Evolutionary conservation across 2,888 invertebrate genomes (phyloP), one percentile per base, ranked within the genome.

Genomic region (Lasioglossum marginatum): DNA sequence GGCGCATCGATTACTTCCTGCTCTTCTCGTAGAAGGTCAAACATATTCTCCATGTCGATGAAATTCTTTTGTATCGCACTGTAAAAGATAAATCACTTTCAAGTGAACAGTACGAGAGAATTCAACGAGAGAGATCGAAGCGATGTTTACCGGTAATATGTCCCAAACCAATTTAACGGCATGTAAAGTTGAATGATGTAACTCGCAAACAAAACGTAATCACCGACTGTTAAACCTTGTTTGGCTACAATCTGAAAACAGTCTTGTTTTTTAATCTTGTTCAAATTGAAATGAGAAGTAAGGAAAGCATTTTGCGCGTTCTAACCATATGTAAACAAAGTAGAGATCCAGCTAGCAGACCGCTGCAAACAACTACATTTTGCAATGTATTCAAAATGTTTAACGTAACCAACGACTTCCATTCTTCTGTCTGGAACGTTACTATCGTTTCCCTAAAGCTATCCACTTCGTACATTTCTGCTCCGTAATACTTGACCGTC

Each of bases 41-140:
- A 99, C 99, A 99, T 99, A 95, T 99, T 99, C 95, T 99, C 99
- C 99, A 99, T 99, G 94, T 99, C 99, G 31, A 99, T 97, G 93
- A 99, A 99, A 94, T 99, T 98, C 96, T 98, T 98, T 94, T 99
- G 99, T 84, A 99, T 99, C 81, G 98, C 98, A 93, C 99, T 98
- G 94, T 79, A 86, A 89, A 68, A 34, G 68, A 48, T 70, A 79
- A 63, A 73, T 57, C 63, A 77, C 77, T 52, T 71, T 74, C n/a
- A 6, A 63, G 14, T 6, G 8, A 45, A 34, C 70, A 23, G 31
- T 27, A 66, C 19, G 8, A 8, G n/a, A n/a, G 10, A 19, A 16
- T 27, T 37, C 37, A 16, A 23, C 23, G 34, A 27, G 37, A n/a
- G 66, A 8, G 34, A 37, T 4, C 31, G 23, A 12, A 57, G 19